Evolutionary conservation across 2,113 vertebrate species (phyloP).

Genomic region (Rhinolophus sinicus): DNA sequence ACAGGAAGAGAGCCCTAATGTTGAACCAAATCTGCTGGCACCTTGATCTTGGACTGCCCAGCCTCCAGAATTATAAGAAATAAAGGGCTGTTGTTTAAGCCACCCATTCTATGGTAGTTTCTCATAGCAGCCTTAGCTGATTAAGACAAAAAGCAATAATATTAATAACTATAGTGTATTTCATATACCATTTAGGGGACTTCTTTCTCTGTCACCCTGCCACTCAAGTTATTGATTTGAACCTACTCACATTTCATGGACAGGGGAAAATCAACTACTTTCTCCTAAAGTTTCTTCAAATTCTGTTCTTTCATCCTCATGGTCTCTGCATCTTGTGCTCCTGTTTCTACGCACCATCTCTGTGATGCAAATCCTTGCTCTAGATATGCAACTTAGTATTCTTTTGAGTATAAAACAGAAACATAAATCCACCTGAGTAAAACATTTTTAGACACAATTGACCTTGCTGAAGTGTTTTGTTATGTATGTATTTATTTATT

Average conservation of each 20-base stretch:
- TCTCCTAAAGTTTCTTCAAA: not conserved
- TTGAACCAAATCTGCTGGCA: not conserved
- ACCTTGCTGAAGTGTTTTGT: not conserved
- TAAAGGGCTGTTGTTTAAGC: not conserved
- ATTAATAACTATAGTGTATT: not conserved
- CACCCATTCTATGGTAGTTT: not conserved
- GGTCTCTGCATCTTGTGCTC: not conserved
- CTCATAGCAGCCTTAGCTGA: not conserved
- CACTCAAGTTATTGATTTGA: not conserved
- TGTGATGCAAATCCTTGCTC: not conserved
- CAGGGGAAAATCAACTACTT: not conserved
- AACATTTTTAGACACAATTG: not conserved
- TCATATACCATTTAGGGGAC: not conserved
- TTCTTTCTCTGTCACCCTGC: not conserved
- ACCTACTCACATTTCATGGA: not conserved
- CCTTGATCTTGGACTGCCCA: not conserved
- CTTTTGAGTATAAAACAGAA: not conserved
- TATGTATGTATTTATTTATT: not conserved
- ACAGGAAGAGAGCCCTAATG: accelerated
- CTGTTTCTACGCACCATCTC: not conserved
- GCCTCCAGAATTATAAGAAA: not conserved
- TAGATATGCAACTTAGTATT: not conserved
- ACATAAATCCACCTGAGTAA: not conserved
- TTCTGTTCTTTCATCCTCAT: not conserved
- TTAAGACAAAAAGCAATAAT: not conserved